Conservation (phyloP, 2,797 vertebrate species). For the Bucorvus abyssinicus region DNA sequence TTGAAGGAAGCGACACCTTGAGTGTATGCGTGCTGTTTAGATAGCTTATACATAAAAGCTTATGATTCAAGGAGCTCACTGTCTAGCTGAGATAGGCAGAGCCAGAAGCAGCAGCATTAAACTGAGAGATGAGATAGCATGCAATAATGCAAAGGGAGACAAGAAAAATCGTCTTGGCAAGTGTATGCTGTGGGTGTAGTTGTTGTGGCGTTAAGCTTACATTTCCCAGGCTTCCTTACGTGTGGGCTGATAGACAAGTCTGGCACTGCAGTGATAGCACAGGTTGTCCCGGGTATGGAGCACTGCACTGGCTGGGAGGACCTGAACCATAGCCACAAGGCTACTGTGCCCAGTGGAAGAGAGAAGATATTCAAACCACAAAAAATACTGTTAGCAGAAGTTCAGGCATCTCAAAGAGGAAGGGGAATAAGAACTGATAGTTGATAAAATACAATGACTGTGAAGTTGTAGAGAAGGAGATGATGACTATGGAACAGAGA, state of each 20-base stretch:
- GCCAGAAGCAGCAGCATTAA: slow-evolving; percentile 26
- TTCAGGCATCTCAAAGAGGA: neutral
- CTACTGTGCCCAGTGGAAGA: neutral
- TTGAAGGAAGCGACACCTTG: slow-evolving; percentile 39
- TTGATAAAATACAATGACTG: neutral
- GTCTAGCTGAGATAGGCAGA: slow-evolving; percentile 36
- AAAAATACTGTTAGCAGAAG: neutral
- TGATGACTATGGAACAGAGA: neutral
- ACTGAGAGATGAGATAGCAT: slow-evolving; percentile 42
- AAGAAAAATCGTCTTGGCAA: neutral
- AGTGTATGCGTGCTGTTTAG: slow-evolving; percentile 16
- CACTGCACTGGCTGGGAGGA: neutral
- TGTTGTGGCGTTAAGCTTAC: neutral
- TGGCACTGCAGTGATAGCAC: neutral
- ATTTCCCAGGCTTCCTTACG: neutral
- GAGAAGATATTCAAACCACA: neutral
- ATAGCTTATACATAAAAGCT: slow-evolving; percentile 39
- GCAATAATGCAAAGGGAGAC: slow-evolving; percentile 30
- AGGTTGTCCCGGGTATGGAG: neutral
- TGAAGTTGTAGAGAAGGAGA: neutral
- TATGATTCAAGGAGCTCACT: slow-evolving; percentile 13
- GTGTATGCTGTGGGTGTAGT: neutral
- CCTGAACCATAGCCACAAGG: neutral
- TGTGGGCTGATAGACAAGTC: neutral
- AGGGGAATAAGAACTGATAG: neutral